A percentile compares a stretch with the other conserved stretches of the same genome.
Conservation (phyloP, 2,797 vertebrate species). For the Corythornis leucogaster region DNA sequence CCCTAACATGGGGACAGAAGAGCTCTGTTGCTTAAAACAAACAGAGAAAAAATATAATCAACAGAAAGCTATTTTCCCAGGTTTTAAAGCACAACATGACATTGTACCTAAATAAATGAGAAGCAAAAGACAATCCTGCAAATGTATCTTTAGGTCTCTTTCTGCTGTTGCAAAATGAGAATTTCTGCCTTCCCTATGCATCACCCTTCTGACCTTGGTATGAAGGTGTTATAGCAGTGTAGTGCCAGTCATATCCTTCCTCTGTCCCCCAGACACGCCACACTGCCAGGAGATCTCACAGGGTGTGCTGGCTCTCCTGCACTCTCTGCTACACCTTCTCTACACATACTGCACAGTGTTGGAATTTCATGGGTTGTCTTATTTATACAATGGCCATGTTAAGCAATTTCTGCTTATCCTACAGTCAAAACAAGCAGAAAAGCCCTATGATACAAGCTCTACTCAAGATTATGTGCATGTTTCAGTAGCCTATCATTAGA, state of each 20-base stretch:
- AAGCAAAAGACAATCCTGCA: neutral
- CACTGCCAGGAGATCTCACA: neutral
- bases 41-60: neutral
- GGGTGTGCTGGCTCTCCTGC: accelerated
- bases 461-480: constrained; percentile 19
- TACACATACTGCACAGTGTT: neutral
- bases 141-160: neutral
- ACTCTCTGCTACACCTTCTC: neutral
- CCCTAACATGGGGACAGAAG: neutral
- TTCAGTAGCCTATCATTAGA: constrained; percentile 53
- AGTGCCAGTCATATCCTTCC: neutral
- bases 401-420: constrained; percentile 14
- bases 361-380: neutral
- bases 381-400: neutral
- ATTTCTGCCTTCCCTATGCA: neutral
- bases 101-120: neutral
- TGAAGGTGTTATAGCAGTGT: neutral
- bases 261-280: neutral
- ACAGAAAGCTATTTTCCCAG: neutral
- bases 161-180: neutral
- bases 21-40: neutral
- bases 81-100: neutral
- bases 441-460: neutral
- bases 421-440: constrained; percentile 7
- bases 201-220: neutral